Percentiles rank a stretch among this genome's conserved stretches.
These are phyloP conservation scores for Melanogrammus aeglefinus DNA, from an alignment of 2,797 vertebrate genomes.

Conservation along the genomic window DNA sequence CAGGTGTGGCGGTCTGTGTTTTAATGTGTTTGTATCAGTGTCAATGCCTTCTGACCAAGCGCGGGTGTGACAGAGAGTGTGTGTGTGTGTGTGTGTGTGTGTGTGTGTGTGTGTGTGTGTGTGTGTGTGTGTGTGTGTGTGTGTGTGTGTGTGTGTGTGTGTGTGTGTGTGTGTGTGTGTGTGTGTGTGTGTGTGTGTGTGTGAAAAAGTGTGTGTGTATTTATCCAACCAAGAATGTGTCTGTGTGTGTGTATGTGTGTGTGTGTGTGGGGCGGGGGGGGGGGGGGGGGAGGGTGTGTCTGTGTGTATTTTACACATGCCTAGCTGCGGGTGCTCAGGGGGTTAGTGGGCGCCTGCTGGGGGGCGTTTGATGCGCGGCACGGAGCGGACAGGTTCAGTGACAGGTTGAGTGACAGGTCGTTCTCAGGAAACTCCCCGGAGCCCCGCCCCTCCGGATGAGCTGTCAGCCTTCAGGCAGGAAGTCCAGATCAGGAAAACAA, in stretches of 20 bases:
- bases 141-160: background rate
- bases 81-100: constrained; percentile 21
- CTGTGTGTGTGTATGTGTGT: background rate
- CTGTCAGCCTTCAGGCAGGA: constrained; percentile 31
- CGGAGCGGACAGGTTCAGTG: constrained; percentile 41
- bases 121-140: background rate
- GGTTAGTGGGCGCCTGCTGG: constrained; percentile 37
- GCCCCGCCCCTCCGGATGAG: constrained; percentile 28
- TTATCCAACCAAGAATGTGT: background rate
- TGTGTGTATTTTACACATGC: background rate
- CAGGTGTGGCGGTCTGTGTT: constrained; percentile 17
- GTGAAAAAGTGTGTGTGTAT: constrained; percentile 2
- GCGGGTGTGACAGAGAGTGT: background rate
- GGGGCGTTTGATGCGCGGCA: constrained; percentile 33
- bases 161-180: constrained; percentile 11
- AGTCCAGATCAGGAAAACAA: constrained; percentile 7
- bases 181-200: constrained; percentile 13
- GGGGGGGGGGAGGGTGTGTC: constrained; percentile 14
- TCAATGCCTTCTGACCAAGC: background rate
- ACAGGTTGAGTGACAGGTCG: constrained; percentile 21
- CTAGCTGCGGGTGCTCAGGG: constrained; percentile 18
- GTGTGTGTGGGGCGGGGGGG: constrained; percentile 15
- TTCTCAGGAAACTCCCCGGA: constrained; percentile 22
- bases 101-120: constrained; percentile 6
- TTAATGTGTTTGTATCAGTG: background rate